Conservation (phyloP, 2,797 vertebrate species). For the Sylvia borin region DNA sequence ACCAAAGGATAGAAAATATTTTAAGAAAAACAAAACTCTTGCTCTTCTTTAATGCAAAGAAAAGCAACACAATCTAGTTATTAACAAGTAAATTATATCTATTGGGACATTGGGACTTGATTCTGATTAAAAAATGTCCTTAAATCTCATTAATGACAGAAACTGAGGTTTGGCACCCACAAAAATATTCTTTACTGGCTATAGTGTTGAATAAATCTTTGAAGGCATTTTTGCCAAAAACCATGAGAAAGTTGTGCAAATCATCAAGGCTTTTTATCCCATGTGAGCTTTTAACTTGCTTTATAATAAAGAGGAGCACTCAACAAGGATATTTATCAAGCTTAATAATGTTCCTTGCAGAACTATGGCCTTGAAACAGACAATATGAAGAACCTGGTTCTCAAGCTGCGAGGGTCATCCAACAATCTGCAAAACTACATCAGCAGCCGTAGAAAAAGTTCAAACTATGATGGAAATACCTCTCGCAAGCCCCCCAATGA, state of each 20-base stretch:
- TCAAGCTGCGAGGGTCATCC: slow-evolving; percentile 84
- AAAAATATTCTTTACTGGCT: not conserved
- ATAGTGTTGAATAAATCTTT: not conserved
- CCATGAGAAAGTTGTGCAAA: not conserved
- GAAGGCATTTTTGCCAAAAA: not conserved
- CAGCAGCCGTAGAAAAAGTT: slow-evolving; percentile 83
- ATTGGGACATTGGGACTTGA: not conserved
- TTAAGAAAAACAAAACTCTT: not conserved
- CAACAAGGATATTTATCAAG: not conserved
- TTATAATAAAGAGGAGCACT: not conserved
- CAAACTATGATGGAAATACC: slow-evolving; percentile 78
- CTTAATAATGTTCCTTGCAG: slow-evolving; percentile 70
- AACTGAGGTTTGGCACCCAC: not conserved
- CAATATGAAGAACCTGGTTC: slow-evolving; percentile 89
- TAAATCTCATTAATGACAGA: not conserved
- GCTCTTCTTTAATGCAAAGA: not conserved
- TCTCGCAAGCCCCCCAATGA: slow-evolving; percentile 89
- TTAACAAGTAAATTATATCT: not conserved
- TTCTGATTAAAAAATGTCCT: not conserved
- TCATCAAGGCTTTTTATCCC: not conserved
- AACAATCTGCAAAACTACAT: slow-evolving; percentile 87
- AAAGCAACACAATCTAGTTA: not conserved
- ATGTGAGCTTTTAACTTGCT: not conserved
- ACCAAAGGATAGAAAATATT: not conserved
- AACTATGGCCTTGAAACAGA: slow-evolving; percentile 93